Conservation (phyloP, 2,888 invertebrate genomes). For the Pemphredon lugubris region DNA sequence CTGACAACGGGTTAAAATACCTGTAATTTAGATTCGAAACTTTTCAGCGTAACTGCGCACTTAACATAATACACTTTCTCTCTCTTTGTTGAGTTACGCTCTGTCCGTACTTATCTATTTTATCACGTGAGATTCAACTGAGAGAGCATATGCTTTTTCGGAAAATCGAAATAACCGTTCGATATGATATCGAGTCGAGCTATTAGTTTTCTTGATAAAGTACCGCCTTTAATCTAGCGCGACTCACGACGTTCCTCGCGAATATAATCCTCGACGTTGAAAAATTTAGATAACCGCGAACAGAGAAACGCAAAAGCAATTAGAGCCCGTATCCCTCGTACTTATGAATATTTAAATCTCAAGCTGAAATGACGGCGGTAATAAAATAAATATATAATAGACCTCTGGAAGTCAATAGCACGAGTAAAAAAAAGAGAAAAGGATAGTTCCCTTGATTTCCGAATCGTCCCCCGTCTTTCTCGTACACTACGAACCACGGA, state of each 20-base stretch:
- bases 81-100: no score
- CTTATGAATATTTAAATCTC: constrained; percentile 47
- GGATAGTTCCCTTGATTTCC: constrained; percentile 12
- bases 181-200: background rate
- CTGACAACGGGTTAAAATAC: no score
- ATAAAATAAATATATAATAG: background rate
- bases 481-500: background rate
- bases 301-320: background rate
- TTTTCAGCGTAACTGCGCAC: no score
- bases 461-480: background rate
- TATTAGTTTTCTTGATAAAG: background rate
- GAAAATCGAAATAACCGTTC: background rate
- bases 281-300: no score
- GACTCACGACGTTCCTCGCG: background rate
- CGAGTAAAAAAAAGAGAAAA: background rate
- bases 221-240: background rate
- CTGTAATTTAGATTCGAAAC: no score
- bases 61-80: no score
- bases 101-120: no score
- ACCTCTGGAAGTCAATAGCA: background rate
- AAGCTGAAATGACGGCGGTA: background rate
- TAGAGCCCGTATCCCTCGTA: constrained; percentile 5
- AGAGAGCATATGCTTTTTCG: no score
- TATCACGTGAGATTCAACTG: no score
- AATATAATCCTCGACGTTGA: no score